Percentiles rank a stretch among this genome's conserved stretches.
Evolutionary conservation across 2,888 invertebrate genomes (phyloP).

Genomic region (Aethes cnicana): DNA sequence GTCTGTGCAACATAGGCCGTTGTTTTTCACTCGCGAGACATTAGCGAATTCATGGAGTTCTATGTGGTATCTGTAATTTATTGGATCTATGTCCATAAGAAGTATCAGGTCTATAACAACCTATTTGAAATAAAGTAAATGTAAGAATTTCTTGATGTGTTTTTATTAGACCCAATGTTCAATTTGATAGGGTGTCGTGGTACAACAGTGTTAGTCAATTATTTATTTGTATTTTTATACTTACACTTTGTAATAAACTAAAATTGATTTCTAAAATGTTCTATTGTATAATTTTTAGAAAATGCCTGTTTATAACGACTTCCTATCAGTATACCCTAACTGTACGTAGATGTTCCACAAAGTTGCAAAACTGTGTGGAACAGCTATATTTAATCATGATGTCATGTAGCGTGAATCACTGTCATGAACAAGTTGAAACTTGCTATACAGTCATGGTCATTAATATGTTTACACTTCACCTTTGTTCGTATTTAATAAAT

Average conservation of each 20-base stretch:
- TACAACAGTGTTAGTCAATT: not conserved
- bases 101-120: constrained; percentile 63
- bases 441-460: too few species aligned
- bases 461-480: too few species aligned
- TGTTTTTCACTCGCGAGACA: constrained; percentile 58
- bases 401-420: too few species aligned
- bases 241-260: not conserved
- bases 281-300: constrained; percentile 1
- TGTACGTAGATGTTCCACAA: too few species aligned
- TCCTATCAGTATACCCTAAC: too few species aligned
- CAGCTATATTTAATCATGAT: too few species aligned
- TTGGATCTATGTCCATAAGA: constrained; percentile 61
- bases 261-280: constrained; percentile 1
- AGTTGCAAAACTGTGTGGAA: too few species aligned
- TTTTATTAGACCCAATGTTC: constrained; percentile 34
- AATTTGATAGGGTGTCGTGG: constrained; percentile 7
- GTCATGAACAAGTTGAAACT: too few species aligned
- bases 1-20: constrained; percentile 57
- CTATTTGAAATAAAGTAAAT: constrained; percentile 69
- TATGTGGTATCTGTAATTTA: constrained; percentile 66
- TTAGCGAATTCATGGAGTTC: constrained; percentile 51
- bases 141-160: constrained; percentile 48
- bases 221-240: constrained; percentile 19
- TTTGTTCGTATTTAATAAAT: too few species aligned
- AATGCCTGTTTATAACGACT: not conserved